phyloP scores from a whole-genome alignment of 2,113 vertebrate genomes.

The Chitala chitala region DNA sequence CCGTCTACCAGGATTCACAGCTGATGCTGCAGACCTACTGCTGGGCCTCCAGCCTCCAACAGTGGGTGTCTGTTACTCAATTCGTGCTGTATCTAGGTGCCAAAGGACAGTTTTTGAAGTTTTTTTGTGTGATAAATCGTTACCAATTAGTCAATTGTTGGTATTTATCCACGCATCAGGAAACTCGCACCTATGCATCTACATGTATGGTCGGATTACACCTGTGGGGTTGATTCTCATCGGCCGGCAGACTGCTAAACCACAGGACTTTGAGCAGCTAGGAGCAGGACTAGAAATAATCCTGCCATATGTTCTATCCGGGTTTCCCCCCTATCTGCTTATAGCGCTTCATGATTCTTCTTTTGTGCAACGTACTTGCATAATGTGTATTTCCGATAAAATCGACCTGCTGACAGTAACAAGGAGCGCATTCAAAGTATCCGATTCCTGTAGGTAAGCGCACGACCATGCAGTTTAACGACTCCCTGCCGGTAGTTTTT shows the following conservation, averaged over 20 bases:
- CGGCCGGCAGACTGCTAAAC: constrained; percentile 45
- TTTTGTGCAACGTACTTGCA: neutral
- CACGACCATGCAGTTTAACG: constrained; percentile 5
- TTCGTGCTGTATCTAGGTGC: no score
- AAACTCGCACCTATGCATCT: neutral
- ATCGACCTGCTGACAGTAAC: no score
- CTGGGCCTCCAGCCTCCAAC: neutral
- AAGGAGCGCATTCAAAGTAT: no score
- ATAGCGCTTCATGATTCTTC: neutral
- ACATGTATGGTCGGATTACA: neutral
- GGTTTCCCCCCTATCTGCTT: neutral
- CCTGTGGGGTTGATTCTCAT: neutral
- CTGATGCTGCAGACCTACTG: neutral
- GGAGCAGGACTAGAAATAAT: constrained; percentile 50
- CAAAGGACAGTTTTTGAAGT: no score
- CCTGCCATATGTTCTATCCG: constrained; percentile 36
- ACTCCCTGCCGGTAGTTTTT: neutral
- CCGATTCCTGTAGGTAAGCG: neutral
- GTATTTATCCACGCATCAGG: no score
- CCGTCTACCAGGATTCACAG: neutral
- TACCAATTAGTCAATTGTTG: no score
- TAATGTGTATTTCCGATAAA: no score
- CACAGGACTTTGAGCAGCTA: constrained; percentile 37
- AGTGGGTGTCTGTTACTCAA: neutral
- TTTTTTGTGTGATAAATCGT: no score